Base-by-base conservation (phyloP, 2,888 invertebrate species). In the Dynastes grantii region DNA sequence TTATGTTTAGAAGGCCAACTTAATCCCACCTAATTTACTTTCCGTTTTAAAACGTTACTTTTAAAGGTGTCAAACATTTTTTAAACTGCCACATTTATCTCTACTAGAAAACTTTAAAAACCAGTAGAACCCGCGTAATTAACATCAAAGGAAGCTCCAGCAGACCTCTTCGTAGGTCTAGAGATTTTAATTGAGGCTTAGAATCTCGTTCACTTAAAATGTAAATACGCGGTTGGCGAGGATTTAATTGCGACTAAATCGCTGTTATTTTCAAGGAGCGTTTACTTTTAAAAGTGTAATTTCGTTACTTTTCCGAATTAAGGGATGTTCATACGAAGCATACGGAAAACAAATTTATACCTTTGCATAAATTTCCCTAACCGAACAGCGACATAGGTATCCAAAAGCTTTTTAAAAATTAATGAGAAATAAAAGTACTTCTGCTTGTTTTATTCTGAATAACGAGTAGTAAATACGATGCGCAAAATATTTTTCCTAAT, bases 111-210 rank as follows among this genome's bases (percentile, higher is more conserved):
- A 63, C 32, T 37, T 27, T 63, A 29, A 63, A 61, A 63, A 63
- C 63, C 29, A 63, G 63, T 63, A 63, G 29, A 68, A 49, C 29
- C 49, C 51, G 13, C 16, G 51, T 68, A 68, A 51, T 68, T 68
- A 68, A 68, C 68, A 68, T 68, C 68, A 68, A 68, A 68, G 51
- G 68, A 68, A 68, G 22, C 68, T 51, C 68, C 9, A 32, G 16
- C 51, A 68, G 51, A 53, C 68, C 68, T 68, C 51, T 68, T 68
- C 51, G 68, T 51, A 53, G 49, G 65, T 67, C 40, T 67, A 67
- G 45, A 45, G 68, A 29, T 53, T 68, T 68, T 68, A 68, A 68
- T 68, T 68, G 68, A 51, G 68, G 51, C 68, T 68, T 68, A 29
- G 13, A 51, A 68, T 68, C 51, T 22, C 27, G 68, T 68, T 68